Base-by-base conservation (phyloP, 2,888 invertebrate genomes). In the Girardia tigrina region DNA sequence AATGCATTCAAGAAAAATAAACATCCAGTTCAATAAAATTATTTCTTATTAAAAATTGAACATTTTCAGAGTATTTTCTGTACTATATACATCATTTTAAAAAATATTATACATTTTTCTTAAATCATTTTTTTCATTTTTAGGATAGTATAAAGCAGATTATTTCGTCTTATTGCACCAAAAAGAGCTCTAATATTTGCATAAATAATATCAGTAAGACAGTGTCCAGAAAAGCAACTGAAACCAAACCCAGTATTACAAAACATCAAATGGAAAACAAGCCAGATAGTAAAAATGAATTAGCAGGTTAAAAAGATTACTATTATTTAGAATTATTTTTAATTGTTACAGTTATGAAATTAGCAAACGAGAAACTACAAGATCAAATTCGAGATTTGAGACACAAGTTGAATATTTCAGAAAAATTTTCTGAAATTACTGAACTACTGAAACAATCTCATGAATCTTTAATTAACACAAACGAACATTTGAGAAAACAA, bases 361-460 rank as follows among this genome's bases (percentile, higher is more conserved):
- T 2, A 56, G n/a, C 56, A n/a, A 56, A 56, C n/a, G 56, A 56
- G 23, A 56, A n/a, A 20, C 56, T 56, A 4, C n/a, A n/a, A 56
- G n/a, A 56, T 56, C 56, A 56, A 56, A 56, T 56, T 2, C n/a
- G 23, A 56, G 56, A 56, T 20, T 56, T 56, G n/a, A 4, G 56
- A 4, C 4, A 56, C 20, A 56, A 56, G 23, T n/a, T 56, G 8
- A 2, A 20, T 6, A 16, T 56, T 56, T 56, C 56, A 12, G 56
- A 56, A 16, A 56, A 56, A n/a, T 4, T 56, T 56, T 56, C 56
- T 8, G 56, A 56, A 56, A n/a, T 56, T 4, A 56, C 56, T 12
- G 56, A 56, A 56, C 23, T 56, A 56, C 23, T 56, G 56, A 56
- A 56, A 56, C 56, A 56, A 56, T 56, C 56, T 56, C 56, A 56